Base-by-base conservation (phyloP, 2,113 vertebrate species). In the Hippoglossus stenolepis region DNA sequence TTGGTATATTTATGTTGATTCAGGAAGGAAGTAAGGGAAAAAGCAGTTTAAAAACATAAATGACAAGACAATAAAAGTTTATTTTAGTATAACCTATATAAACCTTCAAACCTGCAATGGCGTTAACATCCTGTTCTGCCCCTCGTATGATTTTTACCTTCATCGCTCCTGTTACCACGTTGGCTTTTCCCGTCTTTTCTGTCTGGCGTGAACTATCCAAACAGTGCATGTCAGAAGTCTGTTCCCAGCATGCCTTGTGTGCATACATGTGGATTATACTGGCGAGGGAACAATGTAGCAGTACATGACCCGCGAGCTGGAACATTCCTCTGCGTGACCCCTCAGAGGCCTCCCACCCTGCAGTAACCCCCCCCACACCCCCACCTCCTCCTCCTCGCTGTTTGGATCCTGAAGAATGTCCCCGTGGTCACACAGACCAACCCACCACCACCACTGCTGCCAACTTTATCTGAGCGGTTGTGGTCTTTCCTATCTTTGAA, bases 271-370 rank as follows among this genome's bases (percentile, higher is more conserved):
- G 91, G 90, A 91, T 90, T 90, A 91, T 65, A 70, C 75, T 40
- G 73, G 58, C 58, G 23, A 65, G 78, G 73, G 87, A 87, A 91
- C 87, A 91, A 88, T 85, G 82, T 75, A 67, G 63, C 79, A 73
- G 86, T 90, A 83, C 93, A 82, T 88, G 94, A 93, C 91, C 88
- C 68, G 21, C 26, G 53, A 89, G 79, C 82, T 85, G 79, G 92
- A 93, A 94, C 93, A 94, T 94, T 94, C 93, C 93, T 79, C 24
- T 69, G 75, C 56, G 76, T 93, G 91, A 92, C 84, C 88, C 82
- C 75, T 84, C 38, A 0, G 62, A 73, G 87, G 83, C 91, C 88
- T 85, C 81, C 79, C 73, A 40, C 76, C 71, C 86, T 49, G 65
- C 83, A 82, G 47, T 63, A 75, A 67, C 75, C 70, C 77, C 51